Percentiles rank a stretch among this genome's conserved stretches.
Evolutionary conservation across 2,888 invertebrate species (phyloP).

Genomic region (Meteorus colon): DNA sequence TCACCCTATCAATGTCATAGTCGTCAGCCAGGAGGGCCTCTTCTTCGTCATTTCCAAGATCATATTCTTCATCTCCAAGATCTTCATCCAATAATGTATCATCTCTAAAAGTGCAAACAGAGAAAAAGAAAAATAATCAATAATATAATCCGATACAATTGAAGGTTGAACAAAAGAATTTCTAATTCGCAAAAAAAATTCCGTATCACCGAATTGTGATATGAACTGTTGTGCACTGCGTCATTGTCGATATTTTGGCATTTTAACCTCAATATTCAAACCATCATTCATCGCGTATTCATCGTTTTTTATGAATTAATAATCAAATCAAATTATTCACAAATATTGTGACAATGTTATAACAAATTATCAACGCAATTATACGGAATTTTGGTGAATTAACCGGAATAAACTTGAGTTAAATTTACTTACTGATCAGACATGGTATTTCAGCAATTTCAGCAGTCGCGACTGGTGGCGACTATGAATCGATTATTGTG

Average conservation of each 20-base stretch:
- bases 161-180: neutral
- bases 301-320: neutral
- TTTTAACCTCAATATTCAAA: slow-evolving; percentile 57
- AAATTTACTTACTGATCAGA: slow-evolving; percentile 67
- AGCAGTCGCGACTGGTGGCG: slow-evolving; percentile 10
- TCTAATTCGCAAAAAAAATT: neutral
- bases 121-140: slow-evolving; percentile 13
- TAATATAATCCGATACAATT: neutral
- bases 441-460: slow-evolving; percentile 56
- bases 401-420: slow-evolving; percentile 19
- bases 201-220: slow-evolving; percentile 16
- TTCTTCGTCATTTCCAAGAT: slow-evolving; percentile 74
- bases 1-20: slow-evolving; percentile 71
- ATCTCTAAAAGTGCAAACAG: slow-evolving; percentile 62
- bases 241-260: slow-evolving; percentile 56
- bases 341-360: neutral
- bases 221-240: slow-evolving; percentile 53
- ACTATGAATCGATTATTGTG: slow-evolving; percentile 47
- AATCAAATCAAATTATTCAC: neutral
- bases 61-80: slow-evolving; percentile 72
- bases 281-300: slow-evolving; percentile 22
- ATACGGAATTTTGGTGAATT: slow-evolving; percentile 4
- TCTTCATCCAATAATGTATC: slow-evolving; percentile 72
- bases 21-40: slow-evolving; percentile 74
- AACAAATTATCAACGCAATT: neutral